Base-by-base conservation (phyloP, 1,140 invertebrate genomes). In the Ladona fulva region DNA sequence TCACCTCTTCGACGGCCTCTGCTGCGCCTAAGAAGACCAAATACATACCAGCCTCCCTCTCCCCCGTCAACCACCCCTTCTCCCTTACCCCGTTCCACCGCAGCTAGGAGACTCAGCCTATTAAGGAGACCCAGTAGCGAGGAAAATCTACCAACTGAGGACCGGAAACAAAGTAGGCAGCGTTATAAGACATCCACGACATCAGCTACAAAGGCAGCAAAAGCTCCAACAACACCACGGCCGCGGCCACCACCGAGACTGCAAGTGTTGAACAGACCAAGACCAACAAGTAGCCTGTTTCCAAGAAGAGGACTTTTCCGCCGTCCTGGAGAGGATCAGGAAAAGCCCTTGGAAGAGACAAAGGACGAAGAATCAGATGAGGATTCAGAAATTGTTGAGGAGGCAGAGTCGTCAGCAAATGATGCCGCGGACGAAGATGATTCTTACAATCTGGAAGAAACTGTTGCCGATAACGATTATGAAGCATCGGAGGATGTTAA, bases 1-100 rank as follows among this genome's bases (percentile, higher is more conserved):
- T 66, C 52, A 66, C 52, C 52, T 19, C n/a, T 66, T 12, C 14
- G 52, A 22, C 52, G 52, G 14, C 92, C 92, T 22, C 82, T 94
- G 29, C 82, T 94, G 12, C 87, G 89, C 81, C 92, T 94, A 81
- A 88, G 92, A 80, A 88, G 92, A 78, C 92, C 92, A 0, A 85
- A 85, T 37, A 83, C 89, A 78, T 83, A 85, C 25, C 85, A 87
- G 78, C 80, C 85, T 3, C 77, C 83, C 11, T 76, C 84, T 14
- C 85, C 88, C 80, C 85, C 87, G 76, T 84, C 86, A 79, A 86
- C 86, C 79, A 89, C 89, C n/a, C 79, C 82, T 7, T 86, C 86
- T 73, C 86, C 85, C 44, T 83, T 88, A 77, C 82, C 86, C 75
- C 80, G 80, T 25, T 83, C 82, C 77, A 85, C 85, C 74, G 87